Base-by-base conservation (phyloP, 1,140 invertebrate genomes). In the Drosophila ogumai region DNA sequence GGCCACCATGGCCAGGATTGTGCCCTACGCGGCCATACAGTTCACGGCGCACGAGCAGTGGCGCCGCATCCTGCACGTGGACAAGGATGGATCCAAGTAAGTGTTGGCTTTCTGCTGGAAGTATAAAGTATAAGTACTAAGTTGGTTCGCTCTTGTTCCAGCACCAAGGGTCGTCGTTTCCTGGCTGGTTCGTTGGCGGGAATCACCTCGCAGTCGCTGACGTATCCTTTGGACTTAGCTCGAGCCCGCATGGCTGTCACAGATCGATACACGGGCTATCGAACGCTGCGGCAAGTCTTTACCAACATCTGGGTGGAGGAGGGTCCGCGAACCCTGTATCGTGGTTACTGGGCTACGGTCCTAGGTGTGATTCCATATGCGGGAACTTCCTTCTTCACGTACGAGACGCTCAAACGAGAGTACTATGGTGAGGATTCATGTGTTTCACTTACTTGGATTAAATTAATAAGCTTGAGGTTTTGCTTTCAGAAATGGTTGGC, bases 171-270 rank as follows among this genome's bases (percentile, higher is more conserved):
- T 3, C 75, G 91, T 41, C 94, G 96, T 69, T 97, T 99, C 92
- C 34, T 99, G 25, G 97, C 98, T 46, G 99, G 99, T 28, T 97
- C 98, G 5, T 92, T 99, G 76, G 99, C 99, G 19, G 98, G 98
- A 8, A 95, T 98, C 6, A 99, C 98, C 38, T 99, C 99, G 10
- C 98, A 98, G 88, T 95, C 96, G 31, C 92, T 97, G 12, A 99
- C 99, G 7, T 99, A 99, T 94, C 99, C 99, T 0, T 93, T 99
- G 68, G 99, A 99, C 93, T 93, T 99, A 90, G 98, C 98, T 13
- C 94, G 99, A 72, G 99, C 99, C n/a, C 94, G 99, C 79, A 99
- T 99, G 97, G 99, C 99, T 17, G 98, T 99, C 5, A 98, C 98
- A 13, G 94, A 95, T 50, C 97, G 96, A 93, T 94, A 95, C 55